Evolutionary conservation across 1,140 invertebrate species (phyloP).

Genomic region (Pinna nobilis): DNA sequence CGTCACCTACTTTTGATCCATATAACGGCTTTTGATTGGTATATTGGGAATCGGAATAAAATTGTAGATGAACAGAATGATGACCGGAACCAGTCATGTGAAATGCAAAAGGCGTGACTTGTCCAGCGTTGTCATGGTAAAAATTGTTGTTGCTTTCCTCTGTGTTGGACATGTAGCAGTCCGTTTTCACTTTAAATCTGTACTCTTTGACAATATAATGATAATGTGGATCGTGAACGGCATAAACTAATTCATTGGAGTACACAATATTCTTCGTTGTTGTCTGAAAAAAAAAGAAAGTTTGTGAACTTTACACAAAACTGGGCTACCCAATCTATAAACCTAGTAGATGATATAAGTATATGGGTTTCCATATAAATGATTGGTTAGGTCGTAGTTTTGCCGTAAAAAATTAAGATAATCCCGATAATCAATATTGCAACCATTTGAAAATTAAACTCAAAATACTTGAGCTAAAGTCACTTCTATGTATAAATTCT

Average conservation of each 20-base stretch:
- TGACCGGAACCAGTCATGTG: not conserved
- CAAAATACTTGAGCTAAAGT: too few species aligned
- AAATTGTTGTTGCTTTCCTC: not conserved
- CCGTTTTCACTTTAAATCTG: constrained; percentile 4
- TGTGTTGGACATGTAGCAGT: constrained; percentile 8
- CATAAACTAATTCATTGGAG: constrained; percentile 12
- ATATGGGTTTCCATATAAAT: too few species aligned
- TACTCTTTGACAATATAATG: constrained; percentile 21
- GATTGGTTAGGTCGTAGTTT: too few species aligned
- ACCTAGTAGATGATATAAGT: too few species aligned
- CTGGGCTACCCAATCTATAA: too few species aligned
- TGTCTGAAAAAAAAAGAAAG: not conserved
- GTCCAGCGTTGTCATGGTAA: constrained; percentile 4
- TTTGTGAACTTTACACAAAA: too few species aligned
- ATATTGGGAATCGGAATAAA: constrained; percentile 21
- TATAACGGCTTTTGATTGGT: not conserved
- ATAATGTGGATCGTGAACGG: constrained; percentile 22
- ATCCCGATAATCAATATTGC: too few species aligned
- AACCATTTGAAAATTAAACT: too few species aligned
- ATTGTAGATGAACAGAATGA: constrained; percentile 11
- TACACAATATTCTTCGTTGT: not conserved
- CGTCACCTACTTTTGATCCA: constrained; percentile 16
- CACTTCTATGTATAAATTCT: too few species aligned
- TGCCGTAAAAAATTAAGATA: too few species aligned
- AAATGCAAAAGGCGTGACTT: not conserved